Evolutionary conservation across 2,888 invertebrate genomes (phyloP).

Genomic region (Acrobasis consociella): DNA sequence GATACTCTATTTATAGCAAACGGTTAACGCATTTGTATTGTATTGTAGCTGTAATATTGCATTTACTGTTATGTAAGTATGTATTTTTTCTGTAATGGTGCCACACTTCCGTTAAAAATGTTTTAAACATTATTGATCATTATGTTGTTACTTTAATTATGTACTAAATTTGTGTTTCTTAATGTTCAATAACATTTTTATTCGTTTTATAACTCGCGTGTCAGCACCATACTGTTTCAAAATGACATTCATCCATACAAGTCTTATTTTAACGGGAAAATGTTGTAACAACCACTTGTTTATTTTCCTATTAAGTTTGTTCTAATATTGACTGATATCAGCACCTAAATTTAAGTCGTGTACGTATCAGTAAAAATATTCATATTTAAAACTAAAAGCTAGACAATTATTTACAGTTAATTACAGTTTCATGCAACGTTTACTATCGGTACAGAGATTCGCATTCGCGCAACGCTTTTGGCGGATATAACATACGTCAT

Average conservation of each 20-base stretch:
- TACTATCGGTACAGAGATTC: conserved; percentile 54
- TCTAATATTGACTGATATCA: conserved; percentile 44
- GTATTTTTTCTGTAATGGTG: no score
- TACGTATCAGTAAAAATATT: conserved; percentile 54
- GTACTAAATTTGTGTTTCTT: no score
- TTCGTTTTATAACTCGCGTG: no score
- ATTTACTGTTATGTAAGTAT: neutral
- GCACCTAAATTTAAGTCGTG: conserved; percentile 46
- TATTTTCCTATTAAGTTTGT: conserved; percentile 28
- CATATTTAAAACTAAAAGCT: conserved; percentile 44
- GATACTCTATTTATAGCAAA: conserved; percentile 37
- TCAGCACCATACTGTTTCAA: neutral
- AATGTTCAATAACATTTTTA: no score
- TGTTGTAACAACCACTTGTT: conserved; percentile 14
- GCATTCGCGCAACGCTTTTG: conserved; percentile 57
- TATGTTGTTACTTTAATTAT: neutral
- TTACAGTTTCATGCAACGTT: conserved; percentile 57
- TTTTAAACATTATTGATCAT: no score
- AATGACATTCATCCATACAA: neutral
- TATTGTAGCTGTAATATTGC: conserved; percentile 2
- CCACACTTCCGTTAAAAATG: no score
- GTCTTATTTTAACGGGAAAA: conserved; percentile 3
- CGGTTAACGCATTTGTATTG: conserved; percentile 14
- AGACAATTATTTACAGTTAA: conserved; percentile 69
- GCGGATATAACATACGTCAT: conserved; percentile 49